Evolutionary conservation across 2,888 invertebrate genomes (phyloP), one percentile per base, ranked within the genome.

Genomic region (Chymomyza procnemis): DNA sequence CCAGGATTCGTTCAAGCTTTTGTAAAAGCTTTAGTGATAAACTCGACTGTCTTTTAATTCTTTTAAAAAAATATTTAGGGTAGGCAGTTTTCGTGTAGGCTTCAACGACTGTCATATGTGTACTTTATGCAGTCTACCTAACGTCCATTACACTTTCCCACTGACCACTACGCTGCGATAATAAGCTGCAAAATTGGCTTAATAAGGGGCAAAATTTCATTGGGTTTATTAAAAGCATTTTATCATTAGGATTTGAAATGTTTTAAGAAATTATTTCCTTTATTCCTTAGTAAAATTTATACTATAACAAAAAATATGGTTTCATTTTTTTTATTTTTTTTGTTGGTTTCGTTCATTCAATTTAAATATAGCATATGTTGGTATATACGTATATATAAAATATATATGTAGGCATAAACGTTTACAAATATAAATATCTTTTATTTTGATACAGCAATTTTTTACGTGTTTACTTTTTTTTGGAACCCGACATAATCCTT

Each of bases 361-460:
- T 76, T 69, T 79, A 72, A 64, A 71, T 70, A 69, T 73, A 67
- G 69, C 12, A 72, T 80, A 78, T 76, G 69, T 75, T 62, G 72
- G 69, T 80, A 76, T 71, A 73, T 71, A 61, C 72, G 55, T 81
- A 80, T 80, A 79, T 77, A 79, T 79, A 79, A 75, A 70, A 74
- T 50, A 18, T 82, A 81, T 80, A 18, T 82, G 82, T 80, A 82
- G 78, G 79, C 79, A 81, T 80, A 81, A 83, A 79, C 69, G 66
- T 83, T 78, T 83, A 80, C 83, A 81, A 81, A 81, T 81, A 81
- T 83, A 81, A 81, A 83, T 83, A 81, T 83, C 73, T 78, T 74
- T 69, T 79, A 72, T 78, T 50, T 19, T 50, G 50, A 50, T 18
- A n/a, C 19, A n/a, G 50, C 50, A 50, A 50, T 18, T 50, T 47